Evolutionary conservation across 2,888 invertebrate species (phyloP).

Genomic region (Papilio demoleus): DNA sequence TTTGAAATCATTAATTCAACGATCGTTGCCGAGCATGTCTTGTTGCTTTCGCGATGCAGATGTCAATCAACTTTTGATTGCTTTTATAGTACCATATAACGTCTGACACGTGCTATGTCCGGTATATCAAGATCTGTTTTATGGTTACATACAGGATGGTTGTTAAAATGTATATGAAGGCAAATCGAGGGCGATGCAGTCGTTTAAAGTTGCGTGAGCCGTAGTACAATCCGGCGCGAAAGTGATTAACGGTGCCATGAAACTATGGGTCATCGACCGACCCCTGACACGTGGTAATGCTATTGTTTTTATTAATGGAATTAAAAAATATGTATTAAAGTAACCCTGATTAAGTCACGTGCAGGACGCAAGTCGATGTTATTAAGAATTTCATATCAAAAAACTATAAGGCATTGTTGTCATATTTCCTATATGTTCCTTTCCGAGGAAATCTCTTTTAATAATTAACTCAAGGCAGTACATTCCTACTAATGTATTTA

Average conservation of each 20-base stretch:
- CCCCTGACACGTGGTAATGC: constrained; percentile 66
- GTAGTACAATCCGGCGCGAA: constrained; percentile 59
- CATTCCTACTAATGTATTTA: background rate
- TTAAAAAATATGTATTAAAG: background rate
- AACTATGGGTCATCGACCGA: constrained; percentile 71
- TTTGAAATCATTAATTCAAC: constrained; percentile 20
- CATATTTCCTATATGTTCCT: background rate
- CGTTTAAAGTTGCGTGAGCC: constrained; percentile 54
- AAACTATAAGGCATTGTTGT: no score
- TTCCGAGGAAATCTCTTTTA: background rate
- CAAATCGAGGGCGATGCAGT: constrained; percentile 45
- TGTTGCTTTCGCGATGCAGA: constrained; percentile 23
- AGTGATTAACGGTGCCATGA: constrained; percentile 72
- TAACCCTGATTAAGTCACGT: background rate
- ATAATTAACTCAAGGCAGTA: background rate
- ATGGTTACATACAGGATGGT: constrained; percentile 30
- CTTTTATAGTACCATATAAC: constrained; percentile 20
- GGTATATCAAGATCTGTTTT: constrained; percentile 29
- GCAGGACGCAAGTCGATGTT: background rate
- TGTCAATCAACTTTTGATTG: constrained; percentile 37
- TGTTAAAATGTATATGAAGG: constrained; percentile 41
- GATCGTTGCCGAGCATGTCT: background rate
- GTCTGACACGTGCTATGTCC: constrained; percentile 31
- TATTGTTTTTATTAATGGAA: constrained; percentile 27
- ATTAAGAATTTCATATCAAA: background rate